Base-by-base conservation (phyloP, 1,140 invertebrate species). In the Ips typographus region DNA sequence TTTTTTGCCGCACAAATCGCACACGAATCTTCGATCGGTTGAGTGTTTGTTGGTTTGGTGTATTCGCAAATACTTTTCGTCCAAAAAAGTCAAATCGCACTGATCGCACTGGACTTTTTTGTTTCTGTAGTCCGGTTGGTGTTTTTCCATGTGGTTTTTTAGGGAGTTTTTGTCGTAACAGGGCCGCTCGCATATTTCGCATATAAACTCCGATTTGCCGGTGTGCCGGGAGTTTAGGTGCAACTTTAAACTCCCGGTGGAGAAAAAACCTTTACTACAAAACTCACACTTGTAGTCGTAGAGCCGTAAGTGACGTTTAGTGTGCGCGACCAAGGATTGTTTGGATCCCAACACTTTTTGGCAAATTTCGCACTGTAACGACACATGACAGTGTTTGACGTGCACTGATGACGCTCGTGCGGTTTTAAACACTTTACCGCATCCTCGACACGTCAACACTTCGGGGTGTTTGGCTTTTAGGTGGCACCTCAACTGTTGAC, bases 1-100 rank as follows among this genome's bases (percentile, higher is more conserved):
- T 66, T 88, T 87, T 81, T 95, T 94, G 22, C 87, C 87, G 78
- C 93, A 93, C 56, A 79, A 72, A 2, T 80, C 78, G 76, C 85
- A 85, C 40, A 78, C 66, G 68, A 81, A 75, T 64, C 75, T 62
- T 70, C 78, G 72, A 65, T 71, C 74, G 22, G 63, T 40, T 49
- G 62, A 41, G 47, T 84, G 83, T 1, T 80, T 75, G 1, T 75
- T 79, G n/a, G 73, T 79, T 40, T 76, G 76, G 55, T 84, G 83
- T 0, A 80, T 76, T 40, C 77, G 77, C 41, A 84, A 72, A 64
- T 83, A 83, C 53, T 83, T 82, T 61, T 75, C 75, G 76, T 74
- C 76, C 37, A 78, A 71, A 73, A 89, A 89, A 1, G 82, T 76
- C 62, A 84, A 84, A 0, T 83, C 84, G 75, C 89, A 90, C 2